Conservation (phyloP, 2,113 vertebrate species). For the Apistogramma diplotaenia region DNA sequence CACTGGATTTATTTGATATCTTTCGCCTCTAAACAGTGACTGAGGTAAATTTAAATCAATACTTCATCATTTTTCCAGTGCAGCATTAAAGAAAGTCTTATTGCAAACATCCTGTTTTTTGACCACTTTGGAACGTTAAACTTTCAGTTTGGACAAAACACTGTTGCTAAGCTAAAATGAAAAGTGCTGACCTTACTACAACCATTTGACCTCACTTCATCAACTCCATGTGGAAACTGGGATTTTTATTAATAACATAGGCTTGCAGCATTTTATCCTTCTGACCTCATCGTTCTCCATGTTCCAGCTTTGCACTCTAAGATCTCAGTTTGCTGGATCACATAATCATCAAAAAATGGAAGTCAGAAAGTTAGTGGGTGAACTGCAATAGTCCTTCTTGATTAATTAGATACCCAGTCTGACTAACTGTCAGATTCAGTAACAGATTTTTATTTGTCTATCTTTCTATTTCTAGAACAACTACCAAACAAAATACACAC, state of each 20-base stretch:
- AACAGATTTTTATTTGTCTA: slow-evolving; percentile 9
- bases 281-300: slow-evolving; percentile 32
- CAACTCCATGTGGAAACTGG: neutral
- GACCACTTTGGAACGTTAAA: neutral
- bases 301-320: neutral
- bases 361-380: neutral
- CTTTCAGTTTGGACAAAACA: neutral
- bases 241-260: slow-evolving; percentile 4
- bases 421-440: neutral
- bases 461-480: neutral
- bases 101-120: neutral
- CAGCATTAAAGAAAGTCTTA: neutral
- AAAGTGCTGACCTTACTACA: neutral
- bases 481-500: neutral
- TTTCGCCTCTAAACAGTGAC: neutral
- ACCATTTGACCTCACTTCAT: neutral
- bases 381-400: neutral
- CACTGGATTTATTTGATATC: neutral
- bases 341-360: neutral
- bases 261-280: slow-evolving; percentile 18
- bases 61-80: neutral
- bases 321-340: neutral
- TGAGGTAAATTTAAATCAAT: neutral
- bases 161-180: neutral
- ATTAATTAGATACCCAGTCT: slow-evolving; percentile 7